Evolutionary conservation across 2,888 invertebrate species (phyloP).

Genomic region (Schizaphis graminum): DNA sequence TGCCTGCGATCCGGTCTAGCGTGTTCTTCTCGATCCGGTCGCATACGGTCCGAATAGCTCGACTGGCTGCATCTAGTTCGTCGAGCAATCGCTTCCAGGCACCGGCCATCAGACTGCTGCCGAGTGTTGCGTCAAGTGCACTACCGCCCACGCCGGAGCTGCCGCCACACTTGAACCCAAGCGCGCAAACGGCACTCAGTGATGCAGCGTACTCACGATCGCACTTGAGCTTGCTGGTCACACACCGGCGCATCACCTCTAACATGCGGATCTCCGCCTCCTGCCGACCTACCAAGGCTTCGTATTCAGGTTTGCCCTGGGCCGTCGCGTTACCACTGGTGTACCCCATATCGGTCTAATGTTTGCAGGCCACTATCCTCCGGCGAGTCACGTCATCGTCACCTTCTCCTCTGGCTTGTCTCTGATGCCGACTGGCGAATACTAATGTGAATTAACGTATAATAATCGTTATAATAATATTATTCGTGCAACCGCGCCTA

Average conservation of each 20-base stretch:
- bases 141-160: conserved; percentile 83
- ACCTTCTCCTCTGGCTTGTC: background rate
- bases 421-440: background rate
- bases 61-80: conserved; percentile 78
- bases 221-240: conserved; percentile 88
- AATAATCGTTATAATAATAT: background rate
- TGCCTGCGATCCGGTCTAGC: conserved; percentile 82
- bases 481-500: background rate
- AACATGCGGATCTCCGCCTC: conserved; percentile 93
- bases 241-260: conserved; percentile 91
- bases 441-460: background rate
- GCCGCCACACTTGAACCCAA: conserved; percentile 86
- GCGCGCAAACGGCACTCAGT: conserved; percentile 83
- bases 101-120: conserved; percentile 76
- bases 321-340: conserved; percentile 42
- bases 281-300: conserved; percentile 89
- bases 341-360: conserved; percentile 45
- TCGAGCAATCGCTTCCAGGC: conserved; percentile 90
- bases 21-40: conserved; percentile 87
- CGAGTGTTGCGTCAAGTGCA: conserved; percentile 80
- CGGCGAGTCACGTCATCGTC: conserved; percentile 26
- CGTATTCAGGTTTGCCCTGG: conserved; percentile 82
- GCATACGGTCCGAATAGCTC: conserved; percentile 57
- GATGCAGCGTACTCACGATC: conserved; percentile 92
- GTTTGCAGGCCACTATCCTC: background rate